Evolutionary conservation across 2,888 invertebrate species (phyloP), one percentile per base, ranked within the genome.

Genomic region (Keiferia lycopersicella): DNA sequence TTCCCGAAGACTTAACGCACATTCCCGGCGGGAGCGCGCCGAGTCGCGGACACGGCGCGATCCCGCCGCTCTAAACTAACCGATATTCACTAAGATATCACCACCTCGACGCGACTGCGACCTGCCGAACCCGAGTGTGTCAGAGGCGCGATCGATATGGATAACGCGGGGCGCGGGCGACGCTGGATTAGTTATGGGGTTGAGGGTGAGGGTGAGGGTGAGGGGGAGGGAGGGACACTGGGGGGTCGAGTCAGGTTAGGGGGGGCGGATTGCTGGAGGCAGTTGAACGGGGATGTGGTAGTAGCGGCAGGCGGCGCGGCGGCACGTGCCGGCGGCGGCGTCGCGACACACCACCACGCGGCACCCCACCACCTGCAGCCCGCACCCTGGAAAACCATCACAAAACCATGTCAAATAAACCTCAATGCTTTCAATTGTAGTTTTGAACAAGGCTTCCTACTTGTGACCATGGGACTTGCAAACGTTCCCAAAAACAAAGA

Each of bases 321-420:
- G 94, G 93, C 98, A 98, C 92, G 96, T 95, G 92, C 97, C 97
- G 91, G 97, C 97, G 84, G 96, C 97, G 90, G 97, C 97, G 94
- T 98, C 98, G 91, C 98, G 96, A 92, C 98, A 98, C 89, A 98
- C 98, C 91, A 97, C 97, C 93, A 98, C 98, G 92, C 96, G 96
- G 92, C 97, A 96, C 93, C 97, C 97, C 93, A 95, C 96, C 94
- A 98, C 96, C 94, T 97, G 97, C 94, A 98, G 96, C 93, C 95
- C 95, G 93, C 96, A 96, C 94, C 97, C 98, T 98, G 93, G 68
- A 94, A 94, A 79, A 61, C 62, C 62, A 64, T 65, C 68, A 66
- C 62, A 60, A 63, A 69, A 56, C 22, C 30, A 48, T 50, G 50
- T 48, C 16, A 58, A 39, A 22, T 12, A 51, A 34, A 59, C 59